Evolutionary conservation across 2,888 invertebrate genomes (phyloP).

Genomic region (Eupsilia transversa): DNA sequence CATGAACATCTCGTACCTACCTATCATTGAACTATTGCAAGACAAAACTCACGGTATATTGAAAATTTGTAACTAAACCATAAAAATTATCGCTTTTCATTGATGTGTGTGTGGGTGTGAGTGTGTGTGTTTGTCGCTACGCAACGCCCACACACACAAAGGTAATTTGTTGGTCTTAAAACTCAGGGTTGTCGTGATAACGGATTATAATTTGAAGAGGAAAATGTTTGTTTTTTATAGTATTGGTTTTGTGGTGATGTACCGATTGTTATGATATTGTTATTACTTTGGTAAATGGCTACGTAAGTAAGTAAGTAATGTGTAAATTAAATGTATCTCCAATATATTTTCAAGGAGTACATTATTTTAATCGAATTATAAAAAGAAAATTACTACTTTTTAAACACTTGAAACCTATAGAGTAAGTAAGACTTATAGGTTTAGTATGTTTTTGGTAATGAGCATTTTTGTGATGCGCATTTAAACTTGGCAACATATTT

Average conservation of each 20-base stretch:
- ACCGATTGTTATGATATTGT: neutral
- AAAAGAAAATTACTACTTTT: neutral
- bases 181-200: slow-evolving; percentile 69
- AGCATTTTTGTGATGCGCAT: neutral
- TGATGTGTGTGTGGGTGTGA: slow-evolving; percentile 68
- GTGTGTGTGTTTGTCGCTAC: slow-evolving; percentile 44
- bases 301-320: neutral
- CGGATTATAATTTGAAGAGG: slow-evolving; percentile 10
- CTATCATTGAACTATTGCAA: slow-evolving; percentile 12
- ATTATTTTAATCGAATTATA: too few relatives aligned
- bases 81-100: slow-evolving; percentile 68
- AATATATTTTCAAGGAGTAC: neutral
- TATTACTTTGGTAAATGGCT: neutral
- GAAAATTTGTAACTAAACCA: slow-evolving; percentile 69
- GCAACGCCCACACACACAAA: slow-evolving; percentile 61
- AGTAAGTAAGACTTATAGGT: neutral
- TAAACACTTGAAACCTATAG: neutral
- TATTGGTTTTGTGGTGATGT: neutral
- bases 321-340: neutral
- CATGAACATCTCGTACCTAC: neutral
- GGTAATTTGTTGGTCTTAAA: slow-evolving; percentile 71
- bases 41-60: slow-evolving; percentile 44
- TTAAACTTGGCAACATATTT: neutral
- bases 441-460: neutral
- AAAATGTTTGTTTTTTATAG: slow-evolving; percentile 11